Evolutionary conservation across 2,888 invertebrate species (phyloP).

Genomic region (Nemoura dubitans): DNA sequence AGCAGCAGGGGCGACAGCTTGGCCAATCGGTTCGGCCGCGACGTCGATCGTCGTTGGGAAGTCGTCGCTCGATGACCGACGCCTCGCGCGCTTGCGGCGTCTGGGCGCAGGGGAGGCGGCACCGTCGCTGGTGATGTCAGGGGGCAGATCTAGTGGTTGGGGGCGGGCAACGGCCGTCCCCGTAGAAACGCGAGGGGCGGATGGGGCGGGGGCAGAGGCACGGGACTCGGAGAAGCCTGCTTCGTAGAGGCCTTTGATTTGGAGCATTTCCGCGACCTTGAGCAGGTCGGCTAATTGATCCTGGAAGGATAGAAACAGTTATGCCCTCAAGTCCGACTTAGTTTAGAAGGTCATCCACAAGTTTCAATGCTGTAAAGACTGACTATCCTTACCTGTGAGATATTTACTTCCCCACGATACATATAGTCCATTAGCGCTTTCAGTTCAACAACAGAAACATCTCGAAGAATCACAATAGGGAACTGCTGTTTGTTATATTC

Average conservation of each 20-base stretch:
- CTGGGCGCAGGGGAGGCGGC: conserved; percentile 51
- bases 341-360: too few species aligned
- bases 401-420: conserved; percentile 93
- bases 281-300: conserved; percentile 88
- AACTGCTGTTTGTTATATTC: conserved; percentile 83
- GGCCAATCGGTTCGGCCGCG: conserved; percentile 59
- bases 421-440: conserved; percentile 94
- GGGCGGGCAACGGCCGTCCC: conserved; percentile 58
- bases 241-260: conserved; percentile 91
- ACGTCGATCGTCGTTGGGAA: conserved; percentile 50
- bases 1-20: conserved; percentile 21
- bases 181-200: conserved; percentile 54
- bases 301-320: conserved; percentile 58
- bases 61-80: conserved; percentile 52
- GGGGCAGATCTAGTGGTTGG: conserved; percentile 47
- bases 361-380: too few species aligned
- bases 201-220: conserved; percentile 47
- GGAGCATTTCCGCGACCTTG: conserved; percentile 87
- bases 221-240: conserved; percentile 66
- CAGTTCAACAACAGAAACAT: conserved; percentile 89
- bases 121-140: conserved; percentile 49
- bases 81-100: conserved; percentile 53
- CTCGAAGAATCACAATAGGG: conserved; percentile 90
- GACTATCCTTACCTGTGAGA: conserved; percentile 66
- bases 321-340: too few species aligned